Evolutionary conservation across 2,113 vertebrate genomes (phyloP), one percentile per base, ranked within the genome.

Genomic region (Myotis davidii): DNA sequence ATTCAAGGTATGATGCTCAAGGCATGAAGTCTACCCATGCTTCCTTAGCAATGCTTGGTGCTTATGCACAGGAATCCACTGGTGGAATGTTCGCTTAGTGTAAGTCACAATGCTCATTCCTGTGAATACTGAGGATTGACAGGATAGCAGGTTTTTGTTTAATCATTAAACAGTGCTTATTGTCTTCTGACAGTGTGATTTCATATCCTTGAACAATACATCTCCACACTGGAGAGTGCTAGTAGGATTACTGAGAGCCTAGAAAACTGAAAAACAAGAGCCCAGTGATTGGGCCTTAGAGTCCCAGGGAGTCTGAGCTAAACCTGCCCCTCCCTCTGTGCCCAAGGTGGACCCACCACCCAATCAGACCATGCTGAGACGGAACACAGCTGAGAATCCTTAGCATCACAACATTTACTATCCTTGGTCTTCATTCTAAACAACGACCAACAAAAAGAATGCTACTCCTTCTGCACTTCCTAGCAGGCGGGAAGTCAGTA

Each of bases 341-440:
- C 9, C n/a, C 42, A 1, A 7, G 37, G 27, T 42, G 52, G 45
- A 29, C 8, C 25, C 21, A 12, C 50, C 39, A 5, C 23, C 18
- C 50, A 25, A 0, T 6, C n/a, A 45, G 54, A 42, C 3, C 4
- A 0, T 3, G 23, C 1, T 0, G n/a, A 82, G 48, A 39, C 2
- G 1, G 3, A 5, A n/a, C 34, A 23, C 9, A n/a, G 72, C 3
- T 3, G 11, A 79, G 70, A 69, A 12, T 13, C 27, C 45, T 59
- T 37, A 42, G 7, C 1, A 27, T 10, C 34, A 48, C 34, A 18
- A 0, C 7, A 32, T 39, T 83, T 61, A 7, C 67, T 29, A 6
- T 16, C 2, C 48, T 42, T 9, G 6, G 17, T 45, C 21, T 82
- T 54, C 79, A 1, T 56, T 89, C 72, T 48, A 9, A 79, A 17